Conservation (phyloP, 2,113 vertebrate species). For the Xenopus tropicalis region UCB_Xtro_10.0 CM004443.2:159875001-159875500, state of each 20-base stretch:
- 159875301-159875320: conserved; percentile 16
- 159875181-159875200: not conserved
- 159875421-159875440: conserved; percentile 16
- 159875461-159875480: conserved; percentile 39
- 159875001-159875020: no score
- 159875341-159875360: conserved; percentile 34
- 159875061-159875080: no score
- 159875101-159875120: no score
- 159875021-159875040: no score
- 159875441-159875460: conserved; percentile 38
- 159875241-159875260: conserved; percentile 6
- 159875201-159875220: not conserved
- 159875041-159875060: no score
- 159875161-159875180: not conserved
- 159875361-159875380: conserved; percentile 40
- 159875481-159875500: conserved; percentile 9
- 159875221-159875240: not conserved
- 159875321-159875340: conserved; percentile 5
- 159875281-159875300: conserved; percentile 17
- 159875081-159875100: no score
- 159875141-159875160: not conserved
- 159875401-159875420: conserved; percentile 7
- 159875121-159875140: no score
- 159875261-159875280: conserved; percentile 12
- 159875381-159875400: conserved; percentile 33